Evolutionary conservation across 2,888 invertebrate species (phyloP), one percentile per base, ranked within the genome.

Genomic region (Vanessa cardui): DNA sequence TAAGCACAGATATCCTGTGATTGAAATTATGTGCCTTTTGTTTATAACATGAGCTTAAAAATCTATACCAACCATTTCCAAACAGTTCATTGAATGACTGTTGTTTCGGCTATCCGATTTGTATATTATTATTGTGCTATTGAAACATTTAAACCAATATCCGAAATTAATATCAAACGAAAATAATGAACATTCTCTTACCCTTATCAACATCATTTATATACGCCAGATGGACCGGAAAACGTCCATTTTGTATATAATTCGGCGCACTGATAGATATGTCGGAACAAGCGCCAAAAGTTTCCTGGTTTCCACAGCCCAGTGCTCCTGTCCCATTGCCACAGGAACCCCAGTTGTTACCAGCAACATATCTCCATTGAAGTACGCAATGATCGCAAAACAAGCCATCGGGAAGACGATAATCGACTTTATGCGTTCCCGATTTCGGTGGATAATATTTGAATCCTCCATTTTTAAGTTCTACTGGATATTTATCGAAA

Each of bases 231-330:
- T 71, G 61, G 9, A 70, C 45, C n/a, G 74, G 74, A 21, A 69
- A 69, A 16, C 49, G 52, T n/a, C 79, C 52, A 58, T 90, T 91
- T 21, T 84, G 81, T 9, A 62, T 39, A 20, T 64, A 64, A 26
- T 56, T 62, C 64, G 87, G 85, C 58, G 94, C 93, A 2, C 94
- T 94, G 39, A 97, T 95, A 7, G 95, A 83, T 45, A 97, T 95
- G 78, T 98, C 97, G 0, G 97, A 95, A 77, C 97, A 97, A 0
- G 96, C 95, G 1, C 96, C 93, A 80, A 97, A 97, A 75, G 96
- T 96, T 83, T 98, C 98, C 83, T 98, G 97, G 1, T 96, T 95
- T 0, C 97, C 97, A 79, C 97, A 98, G 0, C 98, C 97, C 0
- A 97, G 94, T 0, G 95, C 96, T 52, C 95, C 95, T 46, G 94